Percentiles rank a stretch among this genome's conserved stretches.
These are phyloP conservation scores for Myotis findleyi DNA, from an alignment of 2,797 vertebrate species.

Conservation along the genomic window DNA sequence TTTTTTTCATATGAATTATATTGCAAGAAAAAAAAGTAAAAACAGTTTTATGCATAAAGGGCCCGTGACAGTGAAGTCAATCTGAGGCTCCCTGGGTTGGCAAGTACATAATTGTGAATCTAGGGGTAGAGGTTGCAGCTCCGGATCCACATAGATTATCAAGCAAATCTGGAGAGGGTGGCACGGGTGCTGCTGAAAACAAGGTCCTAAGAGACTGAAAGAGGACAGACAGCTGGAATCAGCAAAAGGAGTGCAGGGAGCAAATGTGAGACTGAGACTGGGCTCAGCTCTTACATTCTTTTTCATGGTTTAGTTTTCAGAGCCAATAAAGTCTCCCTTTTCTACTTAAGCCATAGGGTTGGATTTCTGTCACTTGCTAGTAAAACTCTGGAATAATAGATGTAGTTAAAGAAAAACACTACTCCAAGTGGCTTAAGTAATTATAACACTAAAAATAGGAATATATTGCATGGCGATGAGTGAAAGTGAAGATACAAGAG, in stretches of 20 bases:
- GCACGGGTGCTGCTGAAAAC: background rate
- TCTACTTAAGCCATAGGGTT: conserved; percentile 39
- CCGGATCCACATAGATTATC: background rate
- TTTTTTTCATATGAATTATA: background rate
- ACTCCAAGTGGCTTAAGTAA: conserved; percentile 44
- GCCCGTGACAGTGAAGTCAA: background rate
- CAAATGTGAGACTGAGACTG: background rate
- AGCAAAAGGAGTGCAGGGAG: background rate
- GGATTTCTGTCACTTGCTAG: conserved; percentile 61
- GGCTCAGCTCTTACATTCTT: background rate
- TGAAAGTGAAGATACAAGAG: conserved; percentile 56
- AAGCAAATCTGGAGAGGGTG: background rate
- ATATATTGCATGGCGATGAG: conserved; percentile 64
- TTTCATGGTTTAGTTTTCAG: background rate
- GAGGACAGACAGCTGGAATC: background rate
- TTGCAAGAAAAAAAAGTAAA: background rate
- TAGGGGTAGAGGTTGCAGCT: background rate
- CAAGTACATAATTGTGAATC: background rate
- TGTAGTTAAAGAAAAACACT: conserved; percentile 66
- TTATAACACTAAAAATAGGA: conserved; percentile 28
- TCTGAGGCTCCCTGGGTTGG: background rate
- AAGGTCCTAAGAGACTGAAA: background rate
- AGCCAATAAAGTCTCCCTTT: background rate
- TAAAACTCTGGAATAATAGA: conserved; percentile 60
- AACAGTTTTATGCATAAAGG: background rate